Evolutionary conservation across 2,888 invertebrate species (phyloP).

Genomic region (Neuroscelio doddi): DNA sequence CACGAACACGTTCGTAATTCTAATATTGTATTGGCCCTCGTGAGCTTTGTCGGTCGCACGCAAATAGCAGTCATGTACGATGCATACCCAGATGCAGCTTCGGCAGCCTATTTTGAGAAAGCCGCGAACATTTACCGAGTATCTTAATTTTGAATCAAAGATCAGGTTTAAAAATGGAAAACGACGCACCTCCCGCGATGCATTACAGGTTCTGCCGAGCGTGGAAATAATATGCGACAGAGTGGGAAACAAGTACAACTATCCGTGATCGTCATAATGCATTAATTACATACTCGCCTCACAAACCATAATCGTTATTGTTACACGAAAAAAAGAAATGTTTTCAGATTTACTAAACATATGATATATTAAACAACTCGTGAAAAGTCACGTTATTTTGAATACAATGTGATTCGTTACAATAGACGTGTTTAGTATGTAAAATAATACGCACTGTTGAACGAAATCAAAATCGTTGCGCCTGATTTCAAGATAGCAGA

Average conservation of each 20-base stretch:
- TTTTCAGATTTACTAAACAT: too few species aligned
- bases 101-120: constrained; percentile 43
- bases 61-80: constrained; percentile 44
- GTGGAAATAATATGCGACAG: constrained; percentile 3
- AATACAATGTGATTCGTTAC: too few species aligned
- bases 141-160: constrained; percentile 29
- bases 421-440: too few species aligned
- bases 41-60: constrained; percentile 40
- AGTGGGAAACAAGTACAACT: not conserved
- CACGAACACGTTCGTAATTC: constrained; percentile 26
- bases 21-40: constrained; percentile 37
- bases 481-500: too few species aligned
- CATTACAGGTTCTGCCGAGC: constrained; percentile 11
- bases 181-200: constrained; percentile 13
- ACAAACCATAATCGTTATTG: not conserved
- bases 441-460: too few species aligned
- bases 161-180: constrained; percentile 25
- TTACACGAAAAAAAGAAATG: too few species aligned
- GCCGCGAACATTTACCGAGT: constrained; percentile 17
- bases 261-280: not conserved
- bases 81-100: constrained; percentile 44
- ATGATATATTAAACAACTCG: too few species aligned
- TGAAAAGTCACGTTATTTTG: too few species aligned
- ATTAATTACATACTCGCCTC: not conserved
- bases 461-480: too few species aligned